Conservation (phyloP, 1,140 invertebrate species). For the Zophobas morio region DNA sequence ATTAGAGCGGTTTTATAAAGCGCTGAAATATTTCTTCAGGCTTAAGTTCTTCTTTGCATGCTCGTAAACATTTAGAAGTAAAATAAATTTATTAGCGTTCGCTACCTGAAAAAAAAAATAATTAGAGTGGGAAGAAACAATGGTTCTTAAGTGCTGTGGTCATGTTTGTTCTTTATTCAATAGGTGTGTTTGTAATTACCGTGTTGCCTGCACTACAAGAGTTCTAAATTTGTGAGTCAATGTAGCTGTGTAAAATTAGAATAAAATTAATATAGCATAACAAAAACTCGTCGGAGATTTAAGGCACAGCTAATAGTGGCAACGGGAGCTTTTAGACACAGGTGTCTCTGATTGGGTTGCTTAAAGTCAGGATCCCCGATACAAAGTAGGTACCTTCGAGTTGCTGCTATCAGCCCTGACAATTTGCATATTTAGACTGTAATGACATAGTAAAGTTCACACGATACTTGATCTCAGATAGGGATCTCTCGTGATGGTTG, state of each 20-base stretch:
- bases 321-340: conserved; percentile 48
- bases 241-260: conserved; percentile 49
- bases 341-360: conserved; percentile 54
- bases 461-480: conserved; percentile 54
- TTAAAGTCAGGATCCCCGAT: conserved; percentile 49
- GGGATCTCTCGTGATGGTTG: conserved; percentile 50
- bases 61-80: conserved; percentile 33
- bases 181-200: conserved; percentile 10
- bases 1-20: conserved; percentile 22
- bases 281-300: conserved; percentile 49
- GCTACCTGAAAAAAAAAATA: conserved; percentile 23
- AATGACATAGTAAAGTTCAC: conserved; percentile 52
- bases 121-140: background rate
- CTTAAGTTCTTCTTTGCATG: conserved; percentile 33
- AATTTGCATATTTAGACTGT: conserved; percentile 52
- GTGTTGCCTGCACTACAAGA: background rate
- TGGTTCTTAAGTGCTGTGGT: background rate
- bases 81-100: conserved; percentile 39
- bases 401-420: conserved; percentile 41
- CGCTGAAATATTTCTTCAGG: conserved; percentile 17
- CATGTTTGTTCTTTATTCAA: background rate
- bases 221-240: conserved; percentile 48
- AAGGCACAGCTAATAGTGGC: conserved; percentile 50
- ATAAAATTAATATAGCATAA: conserved; percentile 54
- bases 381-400: conserved; percentile 43